Base-by-base conservation (phyloP, 2,888 invertebrate species). In the Gryllus longicercus region DNA sequence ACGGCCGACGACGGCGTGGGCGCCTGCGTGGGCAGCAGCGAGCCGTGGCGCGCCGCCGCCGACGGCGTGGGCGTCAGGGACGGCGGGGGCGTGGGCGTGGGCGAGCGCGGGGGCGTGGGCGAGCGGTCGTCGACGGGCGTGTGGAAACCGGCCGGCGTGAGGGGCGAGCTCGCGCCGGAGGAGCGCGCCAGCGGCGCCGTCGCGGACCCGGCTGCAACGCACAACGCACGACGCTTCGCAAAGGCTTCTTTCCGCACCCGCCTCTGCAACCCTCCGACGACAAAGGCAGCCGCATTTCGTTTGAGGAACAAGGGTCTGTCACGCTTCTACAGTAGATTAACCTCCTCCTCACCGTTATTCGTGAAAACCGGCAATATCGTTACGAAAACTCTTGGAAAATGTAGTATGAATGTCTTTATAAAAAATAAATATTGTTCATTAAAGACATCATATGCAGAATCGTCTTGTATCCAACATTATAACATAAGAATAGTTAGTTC, bases 1-100 rank as follows among this genome's bases (percentile, higher is more conserved):
- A 94, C 90, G 1, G 95, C 96, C 0, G 96, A 95, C 82, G 94
- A 95, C 0, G 96, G 95, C 63, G 82, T 79, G 63, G 82, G 82
- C 83, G 84, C 87, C 83, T 90, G 88, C 63, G 63, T n/a, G 63
- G 16, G 8, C 63, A 90, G 87, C 18, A 90, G 85, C 16, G 90
- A 89, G 49, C 90, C 89, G 74, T 90, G 89, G 51, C 89, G 88
- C 38, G 38, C 38, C 38, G 38, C 38, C 63, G 63, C 63, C 10
- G 90, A 89, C 38, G 38, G 38, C 38, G 38, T 38, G 38, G 91
- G 89, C 81, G 89, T 83, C 23, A 90, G 89, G 3, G 89, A 87
- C 12, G 84, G 84, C 74, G 80, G 78, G 23, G 82, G 81, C 50
- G 90, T 92, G 85, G 93, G 92, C 83, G 94, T 90, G 23, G 95